phyloP scores from a whole-genome alignment of 2,888 invertebrate genomes.

The Stomorhina lunata region DNA sequence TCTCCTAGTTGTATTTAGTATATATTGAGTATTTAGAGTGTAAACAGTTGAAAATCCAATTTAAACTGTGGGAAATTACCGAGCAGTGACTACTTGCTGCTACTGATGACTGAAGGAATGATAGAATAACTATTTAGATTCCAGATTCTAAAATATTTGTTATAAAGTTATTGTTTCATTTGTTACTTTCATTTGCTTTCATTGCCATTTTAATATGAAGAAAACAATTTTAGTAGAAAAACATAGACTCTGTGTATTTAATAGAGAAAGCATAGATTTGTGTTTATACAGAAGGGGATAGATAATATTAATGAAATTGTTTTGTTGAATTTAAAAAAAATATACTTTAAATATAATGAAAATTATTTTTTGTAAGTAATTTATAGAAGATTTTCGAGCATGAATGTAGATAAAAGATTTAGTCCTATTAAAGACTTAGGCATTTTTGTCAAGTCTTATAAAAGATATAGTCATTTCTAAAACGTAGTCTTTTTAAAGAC shows the following conservation, averaged over 20 bases:
- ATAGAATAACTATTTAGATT: background rate
- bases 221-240: constrained; percentile 17
- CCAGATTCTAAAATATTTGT: background rate
- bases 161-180: constrained; percentile 26
- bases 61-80: constrained; percentile 51
- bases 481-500: too few species aligned
- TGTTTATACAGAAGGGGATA: background rate
- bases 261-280: background rate
- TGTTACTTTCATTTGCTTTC: background rate
- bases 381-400: too few species aligned
- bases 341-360: too few species aligned
- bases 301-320: background rate
- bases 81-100: constrained; percentile 13
- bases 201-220: constrained; percentile 10
- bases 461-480: too few species aligned
- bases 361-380: too few species aligned
- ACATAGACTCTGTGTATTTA: background rate
- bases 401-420: too few species aligned
- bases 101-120: background rate
- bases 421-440: too few species aligned
- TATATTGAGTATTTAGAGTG: constrained; percentile 41
- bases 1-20: background rate
- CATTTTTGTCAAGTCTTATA: too few species aligned
- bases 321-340: background rate
- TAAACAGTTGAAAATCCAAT: constrained; percentile 53